Evolutionary conservation across 2,888 invertebrate genomes (phyloP).

Genomic region (Axea sp.): DNA sequence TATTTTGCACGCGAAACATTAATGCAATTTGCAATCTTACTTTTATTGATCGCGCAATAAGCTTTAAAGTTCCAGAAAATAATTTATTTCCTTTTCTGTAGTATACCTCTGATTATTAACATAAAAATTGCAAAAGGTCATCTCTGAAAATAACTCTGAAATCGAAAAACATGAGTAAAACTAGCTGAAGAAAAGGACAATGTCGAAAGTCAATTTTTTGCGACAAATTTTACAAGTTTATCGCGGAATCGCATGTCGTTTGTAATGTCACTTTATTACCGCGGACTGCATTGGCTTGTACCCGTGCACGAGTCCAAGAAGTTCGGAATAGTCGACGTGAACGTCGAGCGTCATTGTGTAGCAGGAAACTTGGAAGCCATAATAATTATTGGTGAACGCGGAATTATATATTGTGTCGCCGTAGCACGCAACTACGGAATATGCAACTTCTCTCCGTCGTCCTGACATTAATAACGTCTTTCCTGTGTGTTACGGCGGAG

Average conservation of each 20-base stretch:
- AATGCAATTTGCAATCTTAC: too few species aligned
- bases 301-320: conserved; percentile 66
- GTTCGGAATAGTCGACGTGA: conserved; percentile 67
- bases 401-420: conserved; percentile 77
- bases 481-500: conserved; percentile 67
- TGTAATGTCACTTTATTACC: conserved; percentile 77
- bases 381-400: conserved; percentile 78
- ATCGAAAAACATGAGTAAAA: conserved; percentile 2
- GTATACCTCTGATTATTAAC: too few species aligned
- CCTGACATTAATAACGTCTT: conserved; percentile 76
- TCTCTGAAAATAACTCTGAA: background rate
- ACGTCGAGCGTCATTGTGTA: conserved; percentile 66
- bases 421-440: conserved; percentile 68
- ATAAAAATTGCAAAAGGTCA: too few species aligned
- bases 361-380: conserved; percentile 74
- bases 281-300: conserved; percentile 57
- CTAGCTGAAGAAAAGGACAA: background rate
- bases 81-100: too few species aligned
- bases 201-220: conserved; percentile 56
- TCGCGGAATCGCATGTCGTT: conserved; percentile 77
- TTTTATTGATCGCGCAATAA: too few species aligned
- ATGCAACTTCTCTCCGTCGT: conserved; percentile 72
- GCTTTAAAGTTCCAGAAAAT: too few species aligned
- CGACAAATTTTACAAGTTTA: conserved; percentile 78
- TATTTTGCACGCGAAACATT: too few species aligned